Percentiles rank a stretch among this genome's conserved stretches.
Evolutionary conservation across 2,797 vertebrate species (phyloP).

Genomic region (Amblyraja radiata): DNA sequence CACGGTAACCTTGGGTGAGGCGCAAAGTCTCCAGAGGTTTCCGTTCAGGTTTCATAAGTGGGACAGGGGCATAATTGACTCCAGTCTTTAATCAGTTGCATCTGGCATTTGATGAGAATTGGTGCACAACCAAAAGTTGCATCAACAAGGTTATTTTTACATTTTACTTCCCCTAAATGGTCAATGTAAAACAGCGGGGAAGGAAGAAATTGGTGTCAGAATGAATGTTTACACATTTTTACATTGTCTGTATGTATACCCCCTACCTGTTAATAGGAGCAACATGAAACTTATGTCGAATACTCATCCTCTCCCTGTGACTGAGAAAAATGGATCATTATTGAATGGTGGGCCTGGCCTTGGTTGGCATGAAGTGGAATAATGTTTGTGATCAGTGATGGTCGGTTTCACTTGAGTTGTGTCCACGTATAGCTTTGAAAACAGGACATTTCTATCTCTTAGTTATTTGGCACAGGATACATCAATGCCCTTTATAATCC

Average conservation of each 20-base stretch:
- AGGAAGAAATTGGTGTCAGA: background rate
- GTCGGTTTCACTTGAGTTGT: background rate
- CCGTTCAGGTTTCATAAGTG: too few relatives aligned
- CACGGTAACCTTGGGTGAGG: too few relatives aligned
- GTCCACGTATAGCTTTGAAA: background rate
- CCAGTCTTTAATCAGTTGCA: conserved; percentile 1
- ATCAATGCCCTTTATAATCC: background rate
- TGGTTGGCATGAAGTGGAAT: background rate
- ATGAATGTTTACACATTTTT: conserved; percentile 21
- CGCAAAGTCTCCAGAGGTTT: too few relatives aligned
- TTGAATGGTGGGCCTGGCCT: background rate
- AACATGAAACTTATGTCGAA: conserved; percentile 16
- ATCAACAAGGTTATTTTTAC: conserved; percentile 16
- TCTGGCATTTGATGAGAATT: background rate
- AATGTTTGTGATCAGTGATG: background rate
- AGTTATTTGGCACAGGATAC: background rate
- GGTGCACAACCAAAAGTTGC: background rate
- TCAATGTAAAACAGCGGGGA: background rate
- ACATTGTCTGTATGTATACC: background rate
- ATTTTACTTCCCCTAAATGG: background rate
- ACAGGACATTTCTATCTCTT: background rate
- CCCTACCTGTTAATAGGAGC: background rate
- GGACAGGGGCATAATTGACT: background rate
- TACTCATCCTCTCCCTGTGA: background rate
- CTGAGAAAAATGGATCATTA: background rate